Evolutionary conservation across 2,888 invertebrate species (phyloP).

Genomic region (Nebria salina): DNA sequence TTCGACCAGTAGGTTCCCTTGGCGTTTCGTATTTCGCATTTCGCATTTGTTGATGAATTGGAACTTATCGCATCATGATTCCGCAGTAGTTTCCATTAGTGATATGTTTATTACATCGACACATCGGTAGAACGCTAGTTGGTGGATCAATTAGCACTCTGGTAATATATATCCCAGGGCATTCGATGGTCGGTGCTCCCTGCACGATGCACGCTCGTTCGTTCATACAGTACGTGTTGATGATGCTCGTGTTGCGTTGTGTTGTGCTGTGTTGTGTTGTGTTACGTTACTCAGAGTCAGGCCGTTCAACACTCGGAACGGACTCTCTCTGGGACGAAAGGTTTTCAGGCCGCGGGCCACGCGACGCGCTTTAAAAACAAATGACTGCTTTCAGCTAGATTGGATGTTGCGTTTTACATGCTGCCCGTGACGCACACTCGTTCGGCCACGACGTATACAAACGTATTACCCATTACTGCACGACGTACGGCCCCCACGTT

Average conservation of each 20-base stretch:
- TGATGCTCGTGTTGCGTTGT: not conserved
- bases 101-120: conserved; percentile 25
- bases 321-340: not conserved
- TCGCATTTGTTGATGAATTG: not conserved
- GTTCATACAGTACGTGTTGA: conserved; percentile 13
- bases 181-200: not conserved
- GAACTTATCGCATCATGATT: not conserved
- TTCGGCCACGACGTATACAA: conserved; percentile 1
- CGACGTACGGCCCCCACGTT: conserved; percentile 1
- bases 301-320: not conserved
- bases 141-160: conserved; percentile 25
- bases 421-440: conserved; percentile 19
- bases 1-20: no score
- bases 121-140: conserved; percentile 4
- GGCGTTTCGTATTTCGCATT: no score
- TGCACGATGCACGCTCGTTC: conserved; percentile 9
- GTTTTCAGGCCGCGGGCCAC: conserved; percentile 8
- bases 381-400: conserved; percentile 59
- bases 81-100: not conserved
- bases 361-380: conserved; percentile 55
- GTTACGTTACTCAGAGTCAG: not conserved
- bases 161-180: conserved; percentile 21
- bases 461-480: not conserved
- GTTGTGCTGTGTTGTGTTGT: no score
- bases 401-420: conserved; percentile 58